Base-by-base conservation (phyloP, 2,888 invertebrate species). In the Plagiodera versicolora region DNA sequence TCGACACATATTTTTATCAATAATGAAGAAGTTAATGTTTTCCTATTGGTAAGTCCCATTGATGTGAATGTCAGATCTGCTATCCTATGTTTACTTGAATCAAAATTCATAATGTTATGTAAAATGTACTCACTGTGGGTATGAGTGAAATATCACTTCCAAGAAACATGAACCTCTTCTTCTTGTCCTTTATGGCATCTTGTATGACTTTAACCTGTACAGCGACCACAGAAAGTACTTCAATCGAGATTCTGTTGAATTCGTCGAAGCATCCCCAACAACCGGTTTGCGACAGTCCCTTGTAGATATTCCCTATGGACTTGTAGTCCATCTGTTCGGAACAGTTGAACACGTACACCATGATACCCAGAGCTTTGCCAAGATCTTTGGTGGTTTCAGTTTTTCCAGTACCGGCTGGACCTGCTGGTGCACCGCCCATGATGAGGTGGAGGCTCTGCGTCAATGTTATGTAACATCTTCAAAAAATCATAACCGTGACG, bases 231-330 rank as follows among this genome's bases (percentile, higher is more conserved):
- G 96, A 97, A 61, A 97, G 80, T 60, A 97, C 97, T 81, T 97
- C 96, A 0, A 97, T 92, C 0, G 95, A 91, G 72, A 97, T 97
- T 59, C 96, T 86, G 80, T 97, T 97, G 80, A 97, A 97, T 79
- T 97, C 96, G 76, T 97, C 96, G 78, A 97, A 97, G 77, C 97
- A 97, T 30, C 96, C 96, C 96, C 96, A 96, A 9, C 95, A 93
- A 0, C 96, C 96, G 16, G 95, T 95, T 82, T 97, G 96, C 1
- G 94, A 89, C 55, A 97, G 52, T n/a, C 94, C 96, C 82, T 96
- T 96, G 81, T 95, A 96, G 80, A 96, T 96, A 78, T 94, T 94
- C 20, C 94, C 96, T 70, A 94, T 91, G 1, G 95, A 95, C 83
- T 93, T 94, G 81, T 95, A 96, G 80, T 96, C 96, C 95, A 96